Evolutionary conservation across 2,888 invertebrate genomes (phyloP).

Genomic region (Dusona sp.): DNA sequence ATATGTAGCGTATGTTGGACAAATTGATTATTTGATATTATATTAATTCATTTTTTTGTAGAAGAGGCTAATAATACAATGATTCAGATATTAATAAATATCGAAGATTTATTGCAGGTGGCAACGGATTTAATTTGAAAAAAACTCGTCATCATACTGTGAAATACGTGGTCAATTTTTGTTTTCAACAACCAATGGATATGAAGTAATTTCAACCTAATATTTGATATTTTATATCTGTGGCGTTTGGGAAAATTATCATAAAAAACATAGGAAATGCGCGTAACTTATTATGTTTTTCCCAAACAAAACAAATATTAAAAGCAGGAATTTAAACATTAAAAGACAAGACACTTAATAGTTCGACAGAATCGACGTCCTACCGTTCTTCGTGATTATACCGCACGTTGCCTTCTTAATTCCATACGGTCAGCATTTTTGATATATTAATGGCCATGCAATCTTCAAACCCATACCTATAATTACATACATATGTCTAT

Average conservation of each 20-base stretch:
- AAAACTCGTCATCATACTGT: background rate
- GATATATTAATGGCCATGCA: constrained; percentile 4
- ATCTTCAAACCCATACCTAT: constrained; percentile 15
- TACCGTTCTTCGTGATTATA: constrained; percentile 12
- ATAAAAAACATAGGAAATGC: too few relatives aligned
- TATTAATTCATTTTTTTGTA: background rate
- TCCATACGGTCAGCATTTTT: constrained; percentile 7
- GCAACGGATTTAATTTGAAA: background rate
- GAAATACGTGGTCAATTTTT: background rate
- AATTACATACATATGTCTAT: background rate
- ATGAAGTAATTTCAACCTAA: background rate
- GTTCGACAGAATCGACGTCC: background rate
- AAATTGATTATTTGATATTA: background rate
- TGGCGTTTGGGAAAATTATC: too few relatives aligned
- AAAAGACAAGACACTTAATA: background rate
- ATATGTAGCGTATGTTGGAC: too few relatives aligned
- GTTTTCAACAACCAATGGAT: background rate
- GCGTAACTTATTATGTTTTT: too few relatives aligned
- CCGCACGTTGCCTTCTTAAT: constrained; percentile 1
- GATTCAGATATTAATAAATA: background rate
- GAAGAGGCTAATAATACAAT: background rate
- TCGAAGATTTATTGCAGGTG: background rate
- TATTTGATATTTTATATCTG: constrained; percentile 1
- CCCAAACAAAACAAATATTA: too few relatives aligned
- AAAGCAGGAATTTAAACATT: background rate